phyloP scores from a whole-genome alignment of 2,113 vertebrate genomes.

The Bambusicola thoracicus region DNA sequence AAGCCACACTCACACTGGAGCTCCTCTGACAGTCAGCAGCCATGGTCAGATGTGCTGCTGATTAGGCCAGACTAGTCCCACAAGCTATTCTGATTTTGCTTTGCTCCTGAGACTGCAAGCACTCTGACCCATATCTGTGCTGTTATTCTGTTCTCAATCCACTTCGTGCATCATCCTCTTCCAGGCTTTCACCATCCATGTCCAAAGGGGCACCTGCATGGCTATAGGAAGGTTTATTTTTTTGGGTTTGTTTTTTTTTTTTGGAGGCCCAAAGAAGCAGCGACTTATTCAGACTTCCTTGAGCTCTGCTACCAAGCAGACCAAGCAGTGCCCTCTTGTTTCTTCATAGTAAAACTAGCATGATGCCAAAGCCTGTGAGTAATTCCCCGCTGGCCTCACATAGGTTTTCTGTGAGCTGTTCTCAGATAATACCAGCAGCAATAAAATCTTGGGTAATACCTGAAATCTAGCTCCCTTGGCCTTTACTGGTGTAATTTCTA shows the following conservation, averaged over 20 bases:
- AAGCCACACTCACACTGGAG: fast-evolving
- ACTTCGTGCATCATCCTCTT: background rate
- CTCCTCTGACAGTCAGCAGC: background rate
- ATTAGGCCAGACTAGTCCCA: background rate
- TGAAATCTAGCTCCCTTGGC: background rate
- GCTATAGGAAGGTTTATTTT: background rate
- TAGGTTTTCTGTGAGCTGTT: background rate
- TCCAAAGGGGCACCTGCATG: background rate
- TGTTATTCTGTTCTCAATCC: background rate
- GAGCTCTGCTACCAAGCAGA: background rate
- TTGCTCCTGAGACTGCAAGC: background rate
- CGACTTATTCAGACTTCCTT: background rate
- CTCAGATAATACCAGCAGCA: background rate
- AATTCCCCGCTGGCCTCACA: background rate
- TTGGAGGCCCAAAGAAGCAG: background rate
- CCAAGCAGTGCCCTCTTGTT: background rate
- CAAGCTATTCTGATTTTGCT: background rate
- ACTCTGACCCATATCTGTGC: background rate
- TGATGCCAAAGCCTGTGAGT: background rate
- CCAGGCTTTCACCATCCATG: background rate
- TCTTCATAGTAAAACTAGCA: background rate
- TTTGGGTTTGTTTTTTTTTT: background rate
- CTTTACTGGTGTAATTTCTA: background rate
- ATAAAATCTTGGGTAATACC: background rate
- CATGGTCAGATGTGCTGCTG: background rate